These are phyloP conservation scores for Apamea anceps DNA, from an alignment of 2,888 invertebrate species.

Conservation along the genomic window DNA sequence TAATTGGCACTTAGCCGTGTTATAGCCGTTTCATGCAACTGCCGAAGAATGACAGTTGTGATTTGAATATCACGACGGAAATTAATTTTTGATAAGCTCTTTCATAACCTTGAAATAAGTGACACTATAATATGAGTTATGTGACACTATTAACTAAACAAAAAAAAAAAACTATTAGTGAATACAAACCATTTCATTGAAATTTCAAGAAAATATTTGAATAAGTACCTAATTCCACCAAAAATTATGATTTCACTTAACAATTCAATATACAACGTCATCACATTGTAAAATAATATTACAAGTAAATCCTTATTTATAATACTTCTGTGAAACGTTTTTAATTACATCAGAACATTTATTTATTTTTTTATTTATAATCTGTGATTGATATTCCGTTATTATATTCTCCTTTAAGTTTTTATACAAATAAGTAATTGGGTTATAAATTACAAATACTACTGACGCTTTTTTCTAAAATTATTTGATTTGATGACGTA, in stretches of 20 bases:
- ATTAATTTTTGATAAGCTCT: neutral
- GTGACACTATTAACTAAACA: neutral
- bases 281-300: slow-evolving; percentile 33
- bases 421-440: slow-evolving; percentile 73
- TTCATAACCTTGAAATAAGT: too few species aligned
- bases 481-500: slow-evolving; percentile 40
- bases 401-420: slow-evolving; percentile 66
- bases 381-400: slow-evolving; percentile 75
- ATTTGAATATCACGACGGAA: neutral
- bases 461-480: slow-evolving; percentile 47
- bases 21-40: neutral
- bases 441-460: slow-evolving; percentile 72
- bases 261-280: neutral
- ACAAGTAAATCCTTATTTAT: slow-evolving; percentile 20
- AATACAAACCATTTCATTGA: neutral
- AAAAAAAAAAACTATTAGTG: too few species aligned
- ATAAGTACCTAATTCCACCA: neutral
- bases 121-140: too few species aligned
- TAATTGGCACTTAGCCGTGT: neutral
- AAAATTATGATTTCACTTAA: neutral
- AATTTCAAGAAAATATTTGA: neutral
- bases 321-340: slow-evolving; percentile 26
- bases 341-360: slow-evolving; percentile 55
- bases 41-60: neutral
- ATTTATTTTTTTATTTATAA: too few species aligned